These are phyloP conservation scores for Pholis gunnellus DNA, from an alignment of 2,113 vertebrate species.

Conservation along the genomic window DNA sequence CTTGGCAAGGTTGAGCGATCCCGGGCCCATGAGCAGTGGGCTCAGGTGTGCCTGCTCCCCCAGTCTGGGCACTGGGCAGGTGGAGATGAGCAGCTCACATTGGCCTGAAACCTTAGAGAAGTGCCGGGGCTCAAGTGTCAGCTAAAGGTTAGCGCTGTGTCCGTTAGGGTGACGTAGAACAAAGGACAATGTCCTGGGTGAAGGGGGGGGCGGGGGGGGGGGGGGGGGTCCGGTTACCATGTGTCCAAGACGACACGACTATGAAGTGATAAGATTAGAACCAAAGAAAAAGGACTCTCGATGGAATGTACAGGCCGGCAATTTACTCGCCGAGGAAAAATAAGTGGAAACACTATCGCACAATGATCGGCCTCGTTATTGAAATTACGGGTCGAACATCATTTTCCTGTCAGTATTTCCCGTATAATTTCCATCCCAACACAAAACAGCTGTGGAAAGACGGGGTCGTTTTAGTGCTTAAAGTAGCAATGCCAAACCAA, in stretches of 20 bases:
- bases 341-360: conserved; percentile 13
- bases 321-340: conserved; percentile 8
- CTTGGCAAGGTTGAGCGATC: conserved; percentile 74
- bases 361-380: conserved; percentile 40
- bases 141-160: conserved; percentile 72
- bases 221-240: conserved; percentile 57
- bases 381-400: not conserved
- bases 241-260: conserved; percentile 47
- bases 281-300: conserved; percentile 36
- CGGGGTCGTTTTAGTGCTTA: conserved; percentile 3
- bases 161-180: conserved; percentile 74
- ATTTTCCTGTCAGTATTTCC: conserved; percentile 61
- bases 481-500: conserved; percentile 42
- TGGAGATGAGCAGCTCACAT: conserved; percentile 66
- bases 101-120: conserved; percentile 78
- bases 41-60: conserved; percentile 77
- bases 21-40: conserved; percentile 60
- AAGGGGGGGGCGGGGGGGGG: conserved; percentile 37
- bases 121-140: conserved; percentile 72
- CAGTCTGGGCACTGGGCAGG: conserved; percentile 59
- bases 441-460: conserved; percentile 31
- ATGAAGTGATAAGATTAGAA: conserved; percentile 56
- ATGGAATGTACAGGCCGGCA: conserved; percentile 37
- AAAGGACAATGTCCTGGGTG: conserved; percentile 68
- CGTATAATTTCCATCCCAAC: conserved; percentile 39